Evolutionary conservation across 1,140 invertebrate species (phyloP), one percentile per base, ranked within the genome.

Genomic region (Sminthurides bifidus): DNA sequence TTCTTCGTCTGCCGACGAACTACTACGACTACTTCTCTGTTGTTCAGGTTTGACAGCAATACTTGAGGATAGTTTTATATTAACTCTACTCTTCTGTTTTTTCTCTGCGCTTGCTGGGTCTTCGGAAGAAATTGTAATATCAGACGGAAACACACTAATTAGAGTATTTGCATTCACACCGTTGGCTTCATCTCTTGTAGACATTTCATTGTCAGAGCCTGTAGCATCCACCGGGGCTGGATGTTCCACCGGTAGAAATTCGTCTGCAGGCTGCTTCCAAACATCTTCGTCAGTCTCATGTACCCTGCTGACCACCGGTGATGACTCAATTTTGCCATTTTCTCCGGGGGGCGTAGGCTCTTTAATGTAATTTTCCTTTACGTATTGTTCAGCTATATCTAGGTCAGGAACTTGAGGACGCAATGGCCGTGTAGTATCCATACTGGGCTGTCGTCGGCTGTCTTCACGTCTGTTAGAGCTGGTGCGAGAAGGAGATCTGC

Each of bases 31-130:
- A 29, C 54, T 57, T 30, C 53, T 43, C 12, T 29, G 33, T 26
- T 44, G 53, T 46, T 63, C 61, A 1, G 48, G 31, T 35, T 63
- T 63, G 3, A 58, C 59, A 15, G 44, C 27, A 27, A 27, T 48
- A 26, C 51, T 59, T 0, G 61, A 59, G 12, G 54, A 57, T 26
- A 63, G 40, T 43, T 63, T 63, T 8, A 63, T 63, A 37, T 63
- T 63, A 15, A 63, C 60, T 50, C 61, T 35, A 2, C 58, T 53
- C 33, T 59, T 59, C 26, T 63, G 61, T 35, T 60, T 63, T 40
- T 55, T 40, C 14, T 59, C 40, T 2, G 57, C 44, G n/a, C 19
- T 26, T 5, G 26, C 29, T 5, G 8, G 4, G 10, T 14, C 10
- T 26, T 14, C 4, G 15, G 29, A 37, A 14, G 29, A 12, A 8